Evolutionary conservation across 2,113 vertebrate species (phyloP).

Genomic region (Scophthalmus maximus): DNA sequence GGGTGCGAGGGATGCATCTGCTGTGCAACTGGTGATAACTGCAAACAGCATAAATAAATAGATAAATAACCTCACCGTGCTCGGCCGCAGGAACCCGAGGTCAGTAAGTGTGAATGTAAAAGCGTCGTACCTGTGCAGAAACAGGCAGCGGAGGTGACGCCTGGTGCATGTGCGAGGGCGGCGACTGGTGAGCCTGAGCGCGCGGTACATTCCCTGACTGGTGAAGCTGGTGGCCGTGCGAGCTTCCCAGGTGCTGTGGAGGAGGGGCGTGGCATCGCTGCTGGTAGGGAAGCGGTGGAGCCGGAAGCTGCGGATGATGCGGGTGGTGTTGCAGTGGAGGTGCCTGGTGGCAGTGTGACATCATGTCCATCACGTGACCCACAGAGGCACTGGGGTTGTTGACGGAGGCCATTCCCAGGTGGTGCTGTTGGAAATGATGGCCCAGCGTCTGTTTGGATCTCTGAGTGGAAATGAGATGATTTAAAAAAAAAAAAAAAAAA

Average conservation of each 20-base stretch:
- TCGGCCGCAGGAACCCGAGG: background rate
- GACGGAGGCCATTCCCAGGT: conserved; percentile 86
- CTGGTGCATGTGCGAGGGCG: conserved; percentile 90
- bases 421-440: conserved; percentile 83
- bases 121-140: conserved; percentile 88
- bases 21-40: conserved; percentile 74
- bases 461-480: conserved; percentile 69
- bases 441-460: conserved; percentile 88
- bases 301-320: conserved; percentile 84
- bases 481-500: too few species aligned
- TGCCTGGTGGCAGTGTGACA: conserved; percentile 90
- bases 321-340: conserved; percentile 87
- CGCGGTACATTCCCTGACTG: conserved; percentile 76
- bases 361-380: conserved; percentile 97
- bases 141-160: conserved; percentile 88
- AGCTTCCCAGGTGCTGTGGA: conserved; percentile 85
- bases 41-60: conserved; percentile 17
- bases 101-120: background rate
- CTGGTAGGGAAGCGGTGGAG: conserved; percentile 83
- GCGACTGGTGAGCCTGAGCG: conserved; percentile 89
- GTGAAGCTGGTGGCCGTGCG: conserved; percentile 89
- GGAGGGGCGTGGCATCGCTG: conserved; percentile 90
- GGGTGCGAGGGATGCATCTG: conserved; percentile 79
- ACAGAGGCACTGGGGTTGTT: conserved; percentile 86
- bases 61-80: background rate